These are phyloP conservation scores for Formica aserva DNA, from an alignment of 2,888 invertebrate species.

Conservation along the genomic window DNA sequence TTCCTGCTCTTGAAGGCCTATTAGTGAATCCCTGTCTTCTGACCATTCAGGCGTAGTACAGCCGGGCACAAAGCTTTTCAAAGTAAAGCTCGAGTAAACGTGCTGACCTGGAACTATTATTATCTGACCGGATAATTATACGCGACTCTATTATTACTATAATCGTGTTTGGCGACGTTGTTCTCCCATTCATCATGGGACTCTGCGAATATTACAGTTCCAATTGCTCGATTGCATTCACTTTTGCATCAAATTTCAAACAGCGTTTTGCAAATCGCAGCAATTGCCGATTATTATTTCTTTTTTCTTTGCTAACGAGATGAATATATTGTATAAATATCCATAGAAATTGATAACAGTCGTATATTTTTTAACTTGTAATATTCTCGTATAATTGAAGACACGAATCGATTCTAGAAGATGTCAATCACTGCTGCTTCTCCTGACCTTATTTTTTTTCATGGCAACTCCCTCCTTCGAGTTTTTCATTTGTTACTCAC, in stretches of 20 bases:
- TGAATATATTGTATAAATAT: neutral
- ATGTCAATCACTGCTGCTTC: neutral
- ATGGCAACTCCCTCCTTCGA: conserved; percentile 52
- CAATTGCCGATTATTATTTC: neutral
- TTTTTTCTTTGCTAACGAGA: no score
- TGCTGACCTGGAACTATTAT: conserved; percentile 56
- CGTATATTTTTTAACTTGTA: neutral
- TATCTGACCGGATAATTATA: conserved; percentile 69
- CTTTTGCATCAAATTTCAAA: conserved; percentile 10
- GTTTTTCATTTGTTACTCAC: conserved; percentile 80
- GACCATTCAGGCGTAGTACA: conserved; percentile 48
- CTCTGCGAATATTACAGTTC: conserved; percentile 15
- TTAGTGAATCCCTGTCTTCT: conserved; percentile 65
- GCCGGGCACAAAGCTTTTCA: conserved; percentile 57
- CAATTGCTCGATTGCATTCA: conserved; percentile 22
- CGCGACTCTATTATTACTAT: conserved; percentile 62
- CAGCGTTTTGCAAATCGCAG: neutral
- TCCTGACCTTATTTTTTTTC: conserved; percentile 62
- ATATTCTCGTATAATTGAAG: conserved; percentile 6
- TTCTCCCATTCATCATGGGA: conserved; percentile 27
- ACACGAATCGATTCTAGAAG: neutral
- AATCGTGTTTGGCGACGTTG: conserved; percentile 52
- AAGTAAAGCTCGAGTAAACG: conserved; percentile 56
- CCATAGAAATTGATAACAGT: neutral
- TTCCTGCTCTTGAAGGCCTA: conserved; percentile 67